Evolutionary conservation across 2,888 invertebrate species (phyloP).

Genomic region (Plutella xylostella): DNA sequence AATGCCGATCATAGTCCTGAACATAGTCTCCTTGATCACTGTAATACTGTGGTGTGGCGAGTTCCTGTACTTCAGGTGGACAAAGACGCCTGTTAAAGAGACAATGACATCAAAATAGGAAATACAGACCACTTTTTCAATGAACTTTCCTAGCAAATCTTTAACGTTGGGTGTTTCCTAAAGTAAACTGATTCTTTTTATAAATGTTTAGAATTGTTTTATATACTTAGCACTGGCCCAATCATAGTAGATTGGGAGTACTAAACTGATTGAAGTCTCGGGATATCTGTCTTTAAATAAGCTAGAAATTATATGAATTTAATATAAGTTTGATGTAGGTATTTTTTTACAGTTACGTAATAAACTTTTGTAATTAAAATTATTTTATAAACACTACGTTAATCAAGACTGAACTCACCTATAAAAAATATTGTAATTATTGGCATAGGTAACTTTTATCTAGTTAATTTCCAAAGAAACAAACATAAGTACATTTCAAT

Average conservation of each 20-base stretch:
- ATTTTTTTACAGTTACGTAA: neutral
- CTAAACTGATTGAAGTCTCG: too few relatives aligned
- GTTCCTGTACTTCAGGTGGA: constrained; percentile 46
- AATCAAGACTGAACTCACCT: too few relatives aligned
- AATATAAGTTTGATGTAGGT: too few relatives aligned
- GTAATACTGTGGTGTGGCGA: constrained; percentile 71
- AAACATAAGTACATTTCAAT: neutral
- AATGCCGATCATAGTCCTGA: constrained; percentile 71
- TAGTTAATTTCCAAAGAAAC: neutral
- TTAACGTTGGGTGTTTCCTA: neutral
- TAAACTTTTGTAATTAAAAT: neutral
- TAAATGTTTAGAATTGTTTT: too few relatives aligned
- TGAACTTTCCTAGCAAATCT: too few relatives aligned
- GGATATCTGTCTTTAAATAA: too few relatives aligned
- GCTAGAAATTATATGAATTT: too few relatives aligned
- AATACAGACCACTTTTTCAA: too few relatives aligned
- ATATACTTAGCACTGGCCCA: too few relatives aligned
- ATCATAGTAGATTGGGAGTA: too few relatives aligned
- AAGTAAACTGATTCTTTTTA: neutral
- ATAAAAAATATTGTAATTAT: too few relatives aligned
- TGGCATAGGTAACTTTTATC: neutral
- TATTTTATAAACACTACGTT: too few relatives aligned
- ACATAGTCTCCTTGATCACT: constrained; percentile 69
- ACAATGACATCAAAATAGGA: neutral
- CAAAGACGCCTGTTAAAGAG: constrained; percentile 24